Evolutionary conservation across 1,140 invertebrate genomes (phyloP).

Genomic region (Neodiprion fabricii): DNA sequence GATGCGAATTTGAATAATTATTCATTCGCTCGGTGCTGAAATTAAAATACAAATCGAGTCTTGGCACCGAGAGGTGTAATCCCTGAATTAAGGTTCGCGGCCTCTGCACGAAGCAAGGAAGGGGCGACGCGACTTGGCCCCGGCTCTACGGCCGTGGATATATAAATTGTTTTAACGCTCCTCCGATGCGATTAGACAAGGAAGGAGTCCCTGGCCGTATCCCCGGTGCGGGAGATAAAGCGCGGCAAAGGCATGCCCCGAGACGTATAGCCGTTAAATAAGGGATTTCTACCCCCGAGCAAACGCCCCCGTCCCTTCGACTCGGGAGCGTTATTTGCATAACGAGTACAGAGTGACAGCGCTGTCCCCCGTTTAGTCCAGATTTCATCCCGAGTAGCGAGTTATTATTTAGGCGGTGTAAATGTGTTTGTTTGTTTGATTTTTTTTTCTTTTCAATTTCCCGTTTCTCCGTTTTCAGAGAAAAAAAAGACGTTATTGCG

Average conservation of each 20-base stretch:
- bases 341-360: too few relatives aligned
- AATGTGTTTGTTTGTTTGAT: too few relatives aligned
- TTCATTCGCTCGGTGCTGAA: slow-evolving; percentile 30
- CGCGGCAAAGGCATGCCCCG: background rate
- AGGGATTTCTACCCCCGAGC: slow-evolving; percentile 28
- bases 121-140: background rate
- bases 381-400: too few relatives aligned
- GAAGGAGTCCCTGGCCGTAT: slow-evolving; percentile 20
- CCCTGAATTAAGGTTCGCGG: slow-evolving; percentile 35
- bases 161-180: slow-evolving; percentile 41
- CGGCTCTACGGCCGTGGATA: background rate
- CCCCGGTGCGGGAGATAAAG: background rate
- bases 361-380: too few relatives aligned
- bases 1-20: slow-evolving; percentile 35
- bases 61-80: slow-evolving; percentile 29
- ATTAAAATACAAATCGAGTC: slow-evolving; percentile 31
- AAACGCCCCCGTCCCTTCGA: background rate
- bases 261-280: slow-evolving; percentile 35
- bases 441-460: too few relatives aligned
- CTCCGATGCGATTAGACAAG: slow-evolving; percentile 36
- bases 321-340: too few relatives aligned
- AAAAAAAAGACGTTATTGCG: too few relatives aligned
- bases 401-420: too few relatives aligned
- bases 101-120: slow-evolving; percentile 18
- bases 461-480: too few relatives aligned